Base-by-base conservation (phyloP, 2,113 vertebrate species). In the Pavo muticus region DNA sequence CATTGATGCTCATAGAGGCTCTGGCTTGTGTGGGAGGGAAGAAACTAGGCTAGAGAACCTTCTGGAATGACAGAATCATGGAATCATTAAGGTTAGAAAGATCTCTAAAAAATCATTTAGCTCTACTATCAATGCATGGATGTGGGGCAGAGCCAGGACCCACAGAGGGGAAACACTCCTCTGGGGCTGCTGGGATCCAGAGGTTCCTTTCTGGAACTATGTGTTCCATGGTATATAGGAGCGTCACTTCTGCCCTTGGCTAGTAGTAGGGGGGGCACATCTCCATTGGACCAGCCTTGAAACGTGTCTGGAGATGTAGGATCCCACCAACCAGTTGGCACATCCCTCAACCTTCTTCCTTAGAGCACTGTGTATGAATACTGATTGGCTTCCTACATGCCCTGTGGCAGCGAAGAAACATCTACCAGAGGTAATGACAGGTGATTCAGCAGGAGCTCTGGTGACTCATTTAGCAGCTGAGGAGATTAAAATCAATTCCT, bases 401-500 rank as follows among this genome's bases (percentile, higher is more conserved):
- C 68, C 29, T 11, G 37, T 1, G 27, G 48, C 70, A 52, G 57
- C 40, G 8, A 19, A 69, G 42, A 39, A 48, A 29, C 67, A 20
- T 54, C 84, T 63, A 59, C 59, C 71, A 6, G 21, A 1, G 8
- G 0, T 2, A 11, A 63, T 75, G 73, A 44, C 10, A 61, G 37
- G 77, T 64, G 84, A 92, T 79, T 79, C 93, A 82, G 81, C 71
- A 37, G 54, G 8, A 73, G 71, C 59, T 39, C 10, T 23, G 45
- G 60, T 91, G 91, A 85, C 64, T 94, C 91, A 77, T 11, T 75
- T 5, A 67, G 84, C 78, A 72, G 3, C 59, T 0, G 6, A 24
- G 71, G 71, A 92, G 78, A 80, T n/a, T 14, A 45, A 80, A 94
- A 91, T 91, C 84, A 86, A 40, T 85, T 77, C 68, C 69, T 71